Conservation (phyloP, 2,797 vertebrate species). For the Danio tinwini region DNA sequence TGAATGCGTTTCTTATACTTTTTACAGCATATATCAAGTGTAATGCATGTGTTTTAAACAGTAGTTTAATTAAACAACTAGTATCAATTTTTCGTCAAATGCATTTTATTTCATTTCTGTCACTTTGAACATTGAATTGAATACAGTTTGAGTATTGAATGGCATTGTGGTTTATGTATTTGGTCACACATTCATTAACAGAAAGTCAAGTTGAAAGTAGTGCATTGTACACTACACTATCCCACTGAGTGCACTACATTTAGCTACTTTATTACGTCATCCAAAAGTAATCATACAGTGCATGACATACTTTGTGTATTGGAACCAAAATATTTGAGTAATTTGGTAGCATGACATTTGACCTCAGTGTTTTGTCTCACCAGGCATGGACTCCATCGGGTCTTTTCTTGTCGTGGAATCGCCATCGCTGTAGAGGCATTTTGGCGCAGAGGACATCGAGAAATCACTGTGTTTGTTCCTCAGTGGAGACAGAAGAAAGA, state of each 20-base stretch:
- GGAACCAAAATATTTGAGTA: neutral
- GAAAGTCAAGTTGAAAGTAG: neutral
- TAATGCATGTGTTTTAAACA: neutral
- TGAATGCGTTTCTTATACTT: neutral
- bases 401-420: slow-evolving; percentile 96
- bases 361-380: neutral
- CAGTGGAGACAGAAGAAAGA: slow-evolving; percentile 96
- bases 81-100: neutral
- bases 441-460: slow-evolving; percentile 93
- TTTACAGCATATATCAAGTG: neutral
- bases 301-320: neutral
- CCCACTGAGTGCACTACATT: neutral
- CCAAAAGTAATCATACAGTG: neutral
- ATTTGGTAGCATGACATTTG: neutral
- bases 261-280: neutral
- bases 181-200: neutral
- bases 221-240: neutral
- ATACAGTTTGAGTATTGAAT: neutral
- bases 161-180: neutral
- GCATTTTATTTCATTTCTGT: neutral
- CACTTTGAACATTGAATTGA: too few relatives aligned
- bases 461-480: slow-evolving; percentile 96
- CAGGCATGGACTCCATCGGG: slow-evolving; percentile 91
- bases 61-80: neutral
- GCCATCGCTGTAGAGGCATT: slow-evolving; percentile 95